Evolutionary conservation across 2,888 invertebrate species (phyloP).

Genomic region (Hymenopus coronatus): DNA sequence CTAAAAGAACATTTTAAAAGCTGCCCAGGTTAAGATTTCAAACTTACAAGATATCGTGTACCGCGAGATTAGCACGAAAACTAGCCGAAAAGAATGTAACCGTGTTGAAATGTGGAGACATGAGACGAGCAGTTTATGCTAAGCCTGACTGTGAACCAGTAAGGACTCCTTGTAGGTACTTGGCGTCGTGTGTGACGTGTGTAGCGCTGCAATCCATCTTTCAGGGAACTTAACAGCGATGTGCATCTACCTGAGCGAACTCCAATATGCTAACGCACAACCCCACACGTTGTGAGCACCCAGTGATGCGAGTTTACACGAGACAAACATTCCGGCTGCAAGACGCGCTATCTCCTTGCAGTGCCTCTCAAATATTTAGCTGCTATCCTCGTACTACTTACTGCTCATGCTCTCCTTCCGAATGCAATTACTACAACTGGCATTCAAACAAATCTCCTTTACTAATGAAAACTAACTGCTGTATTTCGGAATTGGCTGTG

Average conservation of each 20-base stretch:
- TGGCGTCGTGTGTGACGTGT: not conserved
- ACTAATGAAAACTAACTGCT: too few relatives aligned
- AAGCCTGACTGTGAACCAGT: not conserved
- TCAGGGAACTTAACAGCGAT: constrained; percentile 1
- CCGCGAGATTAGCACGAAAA: too few relatives aligned
- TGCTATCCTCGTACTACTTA: too few relatives aligned
- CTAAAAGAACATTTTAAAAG: too few relatives aligned
- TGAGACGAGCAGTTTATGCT: not conserved
- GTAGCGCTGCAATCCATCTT: constrained; percentile 4
- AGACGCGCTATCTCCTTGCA: not conserved
- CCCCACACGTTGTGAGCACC: not conserved
- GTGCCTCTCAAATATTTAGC: not conserved
- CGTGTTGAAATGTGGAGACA: too few relatives aligned
- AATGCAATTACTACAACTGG: too few relatives aligned
- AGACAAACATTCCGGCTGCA: not conserved
- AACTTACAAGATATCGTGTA: too few relatives aligned
- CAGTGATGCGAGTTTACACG: not conserved
- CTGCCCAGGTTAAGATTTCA: too few relatives aligned
- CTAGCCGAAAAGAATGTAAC: too few relatives aligned
- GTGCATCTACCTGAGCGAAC: constrained; percentile 11
- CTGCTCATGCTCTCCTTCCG: too few relatives aligned
- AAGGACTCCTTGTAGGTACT: not conserved
- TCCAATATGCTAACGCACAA: constrained; percentile 10
- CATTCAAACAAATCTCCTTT: too few relatives aligned
- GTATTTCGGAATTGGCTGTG: too few relatives aligned